Evolutionary conservation across 92 coral and sea anemone genomes (phyloP).

Genomic region (Parazoanthus atlanticus): DNA sequence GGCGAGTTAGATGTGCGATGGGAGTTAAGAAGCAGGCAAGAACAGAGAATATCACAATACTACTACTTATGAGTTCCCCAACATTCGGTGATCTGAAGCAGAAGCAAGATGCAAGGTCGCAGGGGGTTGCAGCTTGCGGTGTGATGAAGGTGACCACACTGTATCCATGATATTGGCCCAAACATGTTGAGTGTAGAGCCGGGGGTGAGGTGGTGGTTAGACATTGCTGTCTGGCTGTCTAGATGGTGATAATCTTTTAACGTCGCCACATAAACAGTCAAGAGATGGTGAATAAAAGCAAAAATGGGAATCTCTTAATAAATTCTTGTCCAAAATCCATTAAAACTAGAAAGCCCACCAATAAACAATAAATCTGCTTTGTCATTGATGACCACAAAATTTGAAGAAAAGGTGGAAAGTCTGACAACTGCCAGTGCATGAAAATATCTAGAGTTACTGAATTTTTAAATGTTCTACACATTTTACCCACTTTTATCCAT

Average conservation of each 20-base stretch:
- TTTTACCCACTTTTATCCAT: not conserved
- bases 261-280: not conserved
- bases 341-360: no score
- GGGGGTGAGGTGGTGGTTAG: conserved; percentile 7
- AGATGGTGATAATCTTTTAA: conserved; percentile 15
- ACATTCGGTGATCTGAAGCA: conserved; percentile 12
- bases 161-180: conserved; percentile 4
- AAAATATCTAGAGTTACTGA: not conserved
- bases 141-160: conserved; percentile 2
- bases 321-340: not conserved
- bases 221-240: conserved; percentile 22
- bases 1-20: conserved; percentile 23
- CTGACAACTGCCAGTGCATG: not conserved
- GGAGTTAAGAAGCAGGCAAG: conserved; percentile 35
- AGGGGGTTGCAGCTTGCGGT: conserved; percentile 4
- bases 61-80: conserved; percentile 8
- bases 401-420: no score
- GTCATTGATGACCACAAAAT: no score
- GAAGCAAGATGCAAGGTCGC: conserved; percentile 21
- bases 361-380: not conserved
- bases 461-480: not conserved
- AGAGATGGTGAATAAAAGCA: not conserved
- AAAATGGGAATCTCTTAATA: not conserved
- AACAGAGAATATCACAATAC: not conserved
- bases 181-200: conserved; percentile 3